phyloP scores from a whole-genome alignment of 2,113 vertebrate species.

The Sceloporus tristichus region DNA sequence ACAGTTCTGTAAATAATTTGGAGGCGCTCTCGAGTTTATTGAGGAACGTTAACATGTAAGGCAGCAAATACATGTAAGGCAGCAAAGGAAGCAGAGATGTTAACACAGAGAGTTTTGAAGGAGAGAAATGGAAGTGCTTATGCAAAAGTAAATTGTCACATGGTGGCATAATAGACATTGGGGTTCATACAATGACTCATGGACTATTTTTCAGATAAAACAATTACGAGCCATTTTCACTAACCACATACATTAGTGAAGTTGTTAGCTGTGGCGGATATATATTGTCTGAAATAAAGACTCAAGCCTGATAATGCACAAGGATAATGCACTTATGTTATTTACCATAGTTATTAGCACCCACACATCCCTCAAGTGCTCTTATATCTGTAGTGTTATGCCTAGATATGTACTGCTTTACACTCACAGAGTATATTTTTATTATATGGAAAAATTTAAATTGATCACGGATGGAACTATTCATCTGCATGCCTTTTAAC shows the following conservation, averaged over 20 bases:
- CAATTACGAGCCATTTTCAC: slow-evolving; percentile 24
- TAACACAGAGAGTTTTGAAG: slow-evolving; percentile 13
- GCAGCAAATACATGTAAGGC: neutral
- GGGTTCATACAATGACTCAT: slow-evolving; percentile 1
- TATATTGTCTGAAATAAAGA: neutral
- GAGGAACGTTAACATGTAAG: neutral
- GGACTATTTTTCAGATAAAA: neutral
- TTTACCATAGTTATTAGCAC: neutral
- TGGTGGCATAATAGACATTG: neutral
- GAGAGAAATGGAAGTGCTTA: slow-evolving; percentile 23
- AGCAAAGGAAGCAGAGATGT: neutral
- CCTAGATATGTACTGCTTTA: neutral
- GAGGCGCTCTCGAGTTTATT: slow-evolving; percentile 18
- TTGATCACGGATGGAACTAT: neutral
- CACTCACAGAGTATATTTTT: neutral
- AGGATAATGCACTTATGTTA: slow-evolving; percentile 9
- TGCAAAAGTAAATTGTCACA: neutral
- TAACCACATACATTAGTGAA: neutral
- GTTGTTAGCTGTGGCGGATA: slow-evolving; percentile 3
- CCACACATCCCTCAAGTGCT: neutral
- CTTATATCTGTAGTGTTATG: neutral
- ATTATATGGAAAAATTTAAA: slow-evolving; percentile 1
- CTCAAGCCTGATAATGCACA: neutral
- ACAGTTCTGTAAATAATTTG: slow-evolving; percentile 39
- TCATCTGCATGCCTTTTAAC: neutral